Evolutionary conservation across 2,888 invertebrate genomes (phyloP).

Genomic region (Mythimna ferrago): DNA sequence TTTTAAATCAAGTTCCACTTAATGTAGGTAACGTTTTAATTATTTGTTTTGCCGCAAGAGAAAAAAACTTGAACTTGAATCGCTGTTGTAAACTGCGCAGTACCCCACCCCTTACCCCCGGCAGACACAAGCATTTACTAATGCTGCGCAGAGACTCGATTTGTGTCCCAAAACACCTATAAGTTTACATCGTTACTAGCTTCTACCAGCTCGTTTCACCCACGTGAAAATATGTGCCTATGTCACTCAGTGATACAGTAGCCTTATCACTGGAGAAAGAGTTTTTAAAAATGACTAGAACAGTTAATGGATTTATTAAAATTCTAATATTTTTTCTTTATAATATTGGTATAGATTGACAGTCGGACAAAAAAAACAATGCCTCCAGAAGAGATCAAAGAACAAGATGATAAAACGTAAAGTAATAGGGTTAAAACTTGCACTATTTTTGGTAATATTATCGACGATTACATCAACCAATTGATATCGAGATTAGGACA

Average conservation of each 20-base stretch:
- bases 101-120: not conserved
- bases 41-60: not conserved
- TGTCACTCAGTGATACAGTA: no score
- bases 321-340: no score
- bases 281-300: no score
- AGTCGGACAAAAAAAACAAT: not conserved
- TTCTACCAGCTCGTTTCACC: no score
- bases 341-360: no score
- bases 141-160: not conserved
- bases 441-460: conserved; percentile 9
- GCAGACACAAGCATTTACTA: not conserved
- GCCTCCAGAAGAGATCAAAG: not conserved
- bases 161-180: not conserved
- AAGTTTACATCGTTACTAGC: no score
- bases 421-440: not conserved
- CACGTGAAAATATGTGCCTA: no score
- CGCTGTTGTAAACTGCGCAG: not conserved
- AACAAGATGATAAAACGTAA: conserved; percentile 17
- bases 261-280: no score
- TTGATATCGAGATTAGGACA: conserved; percentile 4
- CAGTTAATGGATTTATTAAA: no score
- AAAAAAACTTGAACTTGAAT: no score
- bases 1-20: not conserved
- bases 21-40: not conserved
- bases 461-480: not conserved